Conservation (phyloP, 2,888 invertebrate species). For the Drosophila helvetica region DNA sequence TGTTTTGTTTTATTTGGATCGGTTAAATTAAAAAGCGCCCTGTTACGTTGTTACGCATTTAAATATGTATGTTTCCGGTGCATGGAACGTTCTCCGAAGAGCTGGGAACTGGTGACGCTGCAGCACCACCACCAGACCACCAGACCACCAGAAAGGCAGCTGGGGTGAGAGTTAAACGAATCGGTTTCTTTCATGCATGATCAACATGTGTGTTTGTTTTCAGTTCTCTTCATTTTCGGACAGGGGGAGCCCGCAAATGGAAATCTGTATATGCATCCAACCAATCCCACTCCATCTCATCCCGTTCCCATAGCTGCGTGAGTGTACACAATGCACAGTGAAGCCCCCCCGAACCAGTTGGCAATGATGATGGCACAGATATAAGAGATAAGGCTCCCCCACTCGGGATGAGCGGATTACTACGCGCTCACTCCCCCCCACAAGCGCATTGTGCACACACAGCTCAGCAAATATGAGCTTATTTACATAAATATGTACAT, state of each 20-base stretch:
- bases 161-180: slow-evolving; percentile 17
- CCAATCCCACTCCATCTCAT: slow-evolving; percentile 11
- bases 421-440: neutral
- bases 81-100: slow-evolving; percentile 21
- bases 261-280: slow-evolving; percentile 64
- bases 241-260: slow-evolving; percentile 54
- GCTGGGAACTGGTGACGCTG: slow-evolving; percentile 25
- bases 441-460: slow-evolving; percentile 26
- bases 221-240: slow-evolving; percentile 22
- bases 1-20: slow-evolving; percentile 71
- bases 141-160: slow-evolving; percentile 2
- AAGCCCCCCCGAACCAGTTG: slow-evolving; percentile 13
- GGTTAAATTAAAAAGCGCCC: slow-evolving; percentile 75
- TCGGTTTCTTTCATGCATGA: slow-evolving; percentile 65
- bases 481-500: neutral
- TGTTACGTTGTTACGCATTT: slow-evolving; percentile 80
- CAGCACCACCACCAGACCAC: slow-evolving; percentile 1
- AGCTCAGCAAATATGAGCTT: slow-evolving; percentile 26
- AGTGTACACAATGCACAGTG: neutral
- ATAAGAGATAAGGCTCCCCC: slow-evolving; percentile 40
- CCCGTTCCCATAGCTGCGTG: slow-evolving; percentile 16
- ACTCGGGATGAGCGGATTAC: slow-evolving; percentile 22
- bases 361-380: slow-evolving; percentile 48
- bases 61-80: slow-evolving; percentile 66
- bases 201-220: slow-evolving; percentile 71